Evolutionary conservation across 2,888 invertebrate species (phyloP).

Genomic region (Ernsta delagoae): DNA sequence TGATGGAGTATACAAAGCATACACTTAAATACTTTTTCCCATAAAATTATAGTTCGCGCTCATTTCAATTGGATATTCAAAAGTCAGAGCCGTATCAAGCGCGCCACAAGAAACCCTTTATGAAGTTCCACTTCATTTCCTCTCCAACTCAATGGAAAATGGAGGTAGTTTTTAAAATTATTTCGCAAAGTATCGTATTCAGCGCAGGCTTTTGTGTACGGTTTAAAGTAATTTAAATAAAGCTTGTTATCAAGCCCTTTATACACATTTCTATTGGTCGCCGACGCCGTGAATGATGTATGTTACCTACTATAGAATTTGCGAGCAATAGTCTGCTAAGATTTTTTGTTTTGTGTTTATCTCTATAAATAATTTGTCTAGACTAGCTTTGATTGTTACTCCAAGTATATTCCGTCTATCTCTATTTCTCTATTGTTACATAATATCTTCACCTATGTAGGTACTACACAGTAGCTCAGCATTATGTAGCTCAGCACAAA

Average conservation of each 20-base stretch:
- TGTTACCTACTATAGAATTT: neutral
- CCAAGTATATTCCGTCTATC: too few species aligned
- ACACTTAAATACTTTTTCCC: too few species aligned
- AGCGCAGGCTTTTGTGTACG: constrained; percentile 13
- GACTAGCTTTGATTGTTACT: too few species aligned
- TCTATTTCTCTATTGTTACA: too few species aligned
- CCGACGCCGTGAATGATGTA: constrained; percentile 8
- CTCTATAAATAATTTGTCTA: too few species aligned
- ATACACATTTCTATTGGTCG: constrained; percentile 12
- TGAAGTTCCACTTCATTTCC: constrained; percentile 53
- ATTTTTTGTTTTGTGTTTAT: neutral
- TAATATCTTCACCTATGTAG: too few species aligned
- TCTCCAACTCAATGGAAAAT: constrained; percentile 49
- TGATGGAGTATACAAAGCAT: too few species aligned
- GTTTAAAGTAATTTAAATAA: constrained; percentile 28
- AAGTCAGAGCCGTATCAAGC: constrained; percentile 53
- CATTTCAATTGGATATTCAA: constrained; percentile 48
- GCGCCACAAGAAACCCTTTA: constrained; percentile 48
- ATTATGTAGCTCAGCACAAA: too few species aligned
- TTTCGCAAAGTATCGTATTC: constrained; percentile 23
- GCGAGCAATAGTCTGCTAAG: neutral
- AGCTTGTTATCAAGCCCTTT: constrained; percentile 21
- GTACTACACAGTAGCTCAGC: too few species aligned
- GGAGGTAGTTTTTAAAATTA: constrained; percentile 36
- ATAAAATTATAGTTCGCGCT: constrained; percentile 20